These are phyloP conservation scores for Habropoda laboriosa DNA, from an alignment of 1,140 invertebrate genomes.

Conservation along the genomic window DNA sequence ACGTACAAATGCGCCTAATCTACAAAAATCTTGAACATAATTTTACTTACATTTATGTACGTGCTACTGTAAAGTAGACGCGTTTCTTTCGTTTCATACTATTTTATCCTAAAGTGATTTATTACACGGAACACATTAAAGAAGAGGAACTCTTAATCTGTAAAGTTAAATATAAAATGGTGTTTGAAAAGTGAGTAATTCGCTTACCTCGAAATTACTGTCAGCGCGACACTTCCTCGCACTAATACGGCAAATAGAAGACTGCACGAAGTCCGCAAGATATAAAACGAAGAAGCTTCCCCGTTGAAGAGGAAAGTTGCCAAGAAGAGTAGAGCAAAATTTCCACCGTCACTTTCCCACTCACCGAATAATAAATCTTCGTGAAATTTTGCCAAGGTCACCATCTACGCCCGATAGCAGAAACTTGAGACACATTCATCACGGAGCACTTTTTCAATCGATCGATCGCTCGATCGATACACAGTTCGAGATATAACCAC, in stretches of 20 bases:
- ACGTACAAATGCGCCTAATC: too few relatives aligned
- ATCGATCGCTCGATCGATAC: conserved; percentile 22
- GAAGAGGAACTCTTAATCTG: too few relatives aligned
- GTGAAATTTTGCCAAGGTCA: background rate
- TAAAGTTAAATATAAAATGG: background rate
- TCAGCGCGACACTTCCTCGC: background rate
- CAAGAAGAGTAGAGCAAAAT: background rate
- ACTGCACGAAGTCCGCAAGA: background rate
- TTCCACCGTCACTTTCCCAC: conserved; percentile 21
- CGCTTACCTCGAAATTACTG: conserved; percentile 3
- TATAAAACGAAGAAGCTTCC: background rate
- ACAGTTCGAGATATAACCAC: conserved; percentile 12
- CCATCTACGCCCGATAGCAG: background rate
- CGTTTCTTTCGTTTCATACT: too few relatives aligned
- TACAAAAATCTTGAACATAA: too few relatives aligned
- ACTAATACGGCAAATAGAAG: background rate
- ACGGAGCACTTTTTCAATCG: conserved; percentile 28
- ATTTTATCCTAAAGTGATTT: too few relatives aligned
- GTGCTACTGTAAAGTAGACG: too few relatives aligned
- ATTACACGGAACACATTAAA: too few relatives aligned
- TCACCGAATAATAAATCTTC: conserved; percentile 12
- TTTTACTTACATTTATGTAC: too few relatives aligned
- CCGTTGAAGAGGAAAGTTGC: background rate
- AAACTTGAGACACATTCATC: conserved; percentile 14
- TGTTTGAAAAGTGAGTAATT: background rate